phyloP scores from a whole-genome alignment of 2,888 invertebrate genomes.

The Drosophila koepferae region DNA sequence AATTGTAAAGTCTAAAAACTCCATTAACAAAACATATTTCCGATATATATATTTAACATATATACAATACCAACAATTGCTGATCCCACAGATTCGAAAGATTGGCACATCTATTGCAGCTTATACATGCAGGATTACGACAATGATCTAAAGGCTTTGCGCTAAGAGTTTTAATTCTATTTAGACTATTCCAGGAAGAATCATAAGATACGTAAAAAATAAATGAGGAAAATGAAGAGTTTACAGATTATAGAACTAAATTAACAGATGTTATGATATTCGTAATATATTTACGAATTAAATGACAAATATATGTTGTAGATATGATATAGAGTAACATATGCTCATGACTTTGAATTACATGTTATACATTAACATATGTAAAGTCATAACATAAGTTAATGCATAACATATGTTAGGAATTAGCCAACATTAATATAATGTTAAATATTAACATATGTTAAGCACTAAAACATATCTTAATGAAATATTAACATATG shows the following conservation, averaged over 20 bases:
- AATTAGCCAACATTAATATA: too few species aligned
- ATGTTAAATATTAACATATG: too few species aligned
- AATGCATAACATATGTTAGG: neutral
- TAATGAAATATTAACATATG: too few species aligned
- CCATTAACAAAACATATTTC: conserved; percentile 10
- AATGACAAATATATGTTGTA: too few species aligned
- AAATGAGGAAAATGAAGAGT: conserved; percentile 9
- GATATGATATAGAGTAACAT: neutral
- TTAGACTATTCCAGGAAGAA: conserved; percentile 15
- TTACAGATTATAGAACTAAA: neutral
- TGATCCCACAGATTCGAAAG: conserved; percentile 74
- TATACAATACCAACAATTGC: conserved; percentile 35
- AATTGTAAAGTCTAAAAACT: conserved; percentile 6
- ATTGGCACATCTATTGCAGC: conserved; percentile 70
- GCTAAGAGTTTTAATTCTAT: conserved; percentile 19
- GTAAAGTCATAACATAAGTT: neutral
- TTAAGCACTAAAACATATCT: too few species aligned
- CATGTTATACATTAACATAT: neutral
- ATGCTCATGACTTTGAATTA: neutral
- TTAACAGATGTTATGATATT: neutral
- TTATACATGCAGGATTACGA: conserved; percentile 58
- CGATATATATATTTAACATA: conserved; percentile 9
- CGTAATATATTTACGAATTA: neutral
- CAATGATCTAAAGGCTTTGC: conserved; percentile 34
- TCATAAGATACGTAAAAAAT: neutral